These are phyloP conservation scores for Macrosiphum euphorbiae DNA, from an alignment of 2,888 invertebrate genomes.

Conservation along the genomic window DNA sequence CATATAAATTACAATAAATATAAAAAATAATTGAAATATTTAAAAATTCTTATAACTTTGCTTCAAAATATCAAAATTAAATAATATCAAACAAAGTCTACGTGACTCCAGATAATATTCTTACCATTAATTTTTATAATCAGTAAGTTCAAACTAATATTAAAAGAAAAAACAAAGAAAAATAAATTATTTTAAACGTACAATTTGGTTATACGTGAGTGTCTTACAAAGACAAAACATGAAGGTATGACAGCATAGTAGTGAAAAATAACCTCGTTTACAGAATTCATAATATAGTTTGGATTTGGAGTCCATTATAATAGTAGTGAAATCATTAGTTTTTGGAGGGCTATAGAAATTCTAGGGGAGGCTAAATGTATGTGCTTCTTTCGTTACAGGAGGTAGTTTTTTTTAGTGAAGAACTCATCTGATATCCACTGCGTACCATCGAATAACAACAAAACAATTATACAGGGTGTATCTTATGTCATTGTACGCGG, in stretches of 20 bases:
- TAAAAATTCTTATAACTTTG: not conserved
- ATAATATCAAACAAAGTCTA: not conserved
- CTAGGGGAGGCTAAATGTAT: too few species aligned
- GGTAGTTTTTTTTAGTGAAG: too few species aligned
- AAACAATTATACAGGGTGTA: too few species aligned
- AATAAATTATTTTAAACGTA: not conserved
- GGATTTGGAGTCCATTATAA: not conserved
- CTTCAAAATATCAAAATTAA: not conserved
- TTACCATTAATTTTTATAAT: not conserved
- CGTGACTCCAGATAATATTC: not conserved
- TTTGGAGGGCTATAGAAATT: too few species aligned
- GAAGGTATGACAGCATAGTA: not conserved
- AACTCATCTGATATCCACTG: too few species aligned
- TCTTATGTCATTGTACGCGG: too few species aligned
- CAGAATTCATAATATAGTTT: not conserved
- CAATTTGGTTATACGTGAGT: not conserved
- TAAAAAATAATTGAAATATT: not conserved
- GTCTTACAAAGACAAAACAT: not conserved
- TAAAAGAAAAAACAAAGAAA: not conserved
- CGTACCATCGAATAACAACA: too few species aligned
- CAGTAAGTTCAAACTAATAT: not conserved
- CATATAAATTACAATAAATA: not conserved
- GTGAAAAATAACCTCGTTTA: not conserved
- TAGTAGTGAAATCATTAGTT: too few species aligned
- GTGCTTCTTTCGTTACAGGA: too few species aligned